phyloP scores from a whole-genome alignment of 2,888 invertebrate genomes.

The Nebria brevicollis region DNA sequence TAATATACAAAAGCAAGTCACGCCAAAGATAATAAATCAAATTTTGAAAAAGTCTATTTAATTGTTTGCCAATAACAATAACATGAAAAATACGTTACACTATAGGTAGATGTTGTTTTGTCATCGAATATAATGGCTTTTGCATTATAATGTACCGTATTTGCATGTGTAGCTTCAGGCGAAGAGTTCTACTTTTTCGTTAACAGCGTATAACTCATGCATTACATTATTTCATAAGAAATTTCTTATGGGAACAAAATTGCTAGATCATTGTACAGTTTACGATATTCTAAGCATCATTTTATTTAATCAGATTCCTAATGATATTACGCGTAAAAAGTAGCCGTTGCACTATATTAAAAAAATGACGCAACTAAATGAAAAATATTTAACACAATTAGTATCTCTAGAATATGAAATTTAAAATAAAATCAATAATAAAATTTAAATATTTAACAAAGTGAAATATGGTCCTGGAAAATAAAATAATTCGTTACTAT shows the following conservation, averaged over 20 bases:
- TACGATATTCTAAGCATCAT: neutral
- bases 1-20: slow-evolving; percentile 9
- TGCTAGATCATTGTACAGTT: neutral
- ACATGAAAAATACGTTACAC: slow-evolving; percentile 4
- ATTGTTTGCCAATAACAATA: slow-evolving; percentile 11
- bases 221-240: neutral
- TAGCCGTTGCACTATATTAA: neutral
- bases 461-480: no score
- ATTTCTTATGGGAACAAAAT: neutral
- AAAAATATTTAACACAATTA: no score
- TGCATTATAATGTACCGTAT: slow-evolving; percentile 11
- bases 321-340: neutral
- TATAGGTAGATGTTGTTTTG: slow-evolving; percentile 11
- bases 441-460: no score
- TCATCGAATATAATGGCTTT: slow-evolving; percentile 8
- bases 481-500: no score
- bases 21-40: slow-evolving; percentile 13
- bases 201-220: neutral
- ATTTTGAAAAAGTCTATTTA: slow-evolving; percentile 2
- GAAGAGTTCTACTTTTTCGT: neutral
- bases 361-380: no score
- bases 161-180: neutral
- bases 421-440: no score
- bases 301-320: neutral
- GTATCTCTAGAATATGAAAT: no score